These are phyloP conservation scores for Polietes domitor DNA, from an alignment of 2,888 invertebrate species.

Conservation along the genomic window DNA sequence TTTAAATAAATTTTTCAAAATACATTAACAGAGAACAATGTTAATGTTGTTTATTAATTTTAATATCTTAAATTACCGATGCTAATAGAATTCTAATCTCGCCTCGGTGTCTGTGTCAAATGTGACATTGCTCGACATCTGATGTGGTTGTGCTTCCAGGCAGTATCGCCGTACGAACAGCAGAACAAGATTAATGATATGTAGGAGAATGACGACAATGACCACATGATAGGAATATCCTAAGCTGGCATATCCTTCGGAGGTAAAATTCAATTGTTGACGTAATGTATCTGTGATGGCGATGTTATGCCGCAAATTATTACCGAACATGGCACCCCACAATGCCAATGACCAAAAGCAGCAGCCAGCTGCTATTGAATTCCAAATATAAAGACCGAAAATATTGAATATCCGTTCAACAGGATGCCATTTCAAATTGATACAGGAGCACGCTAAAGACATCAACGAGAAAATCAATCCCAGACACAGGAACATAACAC, in stretches of 20 bases:
- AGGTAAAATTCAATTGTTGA: constrained; percentile 70
- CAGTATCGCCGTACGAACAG: constrained; percentile 74
- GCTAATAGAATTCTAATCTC: constrained; percentile 68
- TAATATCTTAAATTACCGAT: background rate
- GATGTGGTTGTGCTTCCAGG: constrained; percentile 44
- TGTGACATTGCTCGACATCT: constrained; percentile 67
- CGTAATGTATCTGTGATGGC: constrained; percentile 79
- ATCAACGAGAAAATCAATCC: constrained; percentile 82
- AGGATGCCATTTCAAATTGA: constrained; percentile 84
- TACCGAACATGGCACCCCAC: constrained; percentile 80
- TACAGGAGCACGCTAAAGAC: constrained; percentile 82
- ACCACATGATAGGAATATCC: constrained; percentile 81
- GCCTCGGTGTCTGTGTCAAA: constrained; percentile 65
- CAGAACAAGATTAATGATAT: constrained; percentile 74
- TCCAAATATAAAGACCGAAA: constrained; percentile 84
- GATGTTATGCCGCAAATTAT: constrained; percentile 77
- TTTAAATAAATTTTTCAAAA: too few relatives aligned
- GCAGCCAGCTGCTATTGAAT: constrained; percentile 80
- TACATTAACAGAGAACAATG: too few relatives aligned
- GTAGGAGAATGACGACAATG: constrained; percentile 64
- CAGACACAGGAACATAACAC: constrained; percentile 82
- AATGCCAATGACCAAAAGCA: constrained; percentile 76
- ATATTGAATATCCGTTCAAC: constrained; percentile 81
- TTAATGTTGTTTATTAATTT: constrained; percentile 1
- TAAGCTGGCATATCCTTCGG: constrained; percentile 76